Conservation (phyloP, 2,113 vertebrate species). For the Catagonus wagneri region DNA sequence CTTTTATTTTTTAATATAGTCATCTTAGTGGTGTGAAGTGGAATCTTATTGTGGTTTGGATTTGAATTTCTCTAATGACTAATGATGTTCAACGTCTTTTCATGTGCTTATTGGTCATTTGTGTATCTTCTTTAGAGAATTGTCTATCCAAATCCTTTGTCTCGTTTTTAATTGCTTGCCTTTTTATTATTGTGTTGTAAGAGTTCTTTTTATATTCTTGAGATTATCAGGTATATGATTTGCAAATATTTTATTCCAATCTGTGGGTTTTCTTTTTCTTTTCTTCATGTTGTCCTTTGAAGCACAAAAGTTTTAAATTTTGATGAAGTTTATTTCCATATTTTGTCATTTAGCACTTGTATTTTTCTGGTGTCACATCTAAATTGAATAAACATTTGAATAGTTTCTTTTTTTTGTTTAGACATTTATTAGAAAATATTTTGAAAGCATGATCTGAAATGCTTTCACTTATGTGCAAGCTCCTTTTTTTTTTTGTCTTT, state of each 20-base stretch:
- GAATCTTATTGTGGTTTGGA: conserved; percentile 30
- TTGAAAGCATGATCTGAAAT: not conserved
- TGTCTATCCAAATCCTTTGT: not conserved
- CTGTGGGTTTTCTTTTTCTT: not conserved
- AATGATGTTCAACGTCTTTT: conserved; percentile 20
- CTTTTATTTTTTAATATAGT: not conserved
- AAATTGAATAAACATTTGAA: conserved; percentile 36
- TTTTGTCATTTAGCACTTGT: not conserved
- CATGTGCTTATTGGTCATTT: not conserved
- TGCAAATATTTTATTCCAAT: conserved; percentile 36
- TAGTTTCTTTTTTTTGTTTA: conserved; percentile 34
- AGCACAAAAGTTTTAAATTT: conserved; percentile 33
- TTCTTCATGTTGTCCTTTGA: conserved; percentile 10
- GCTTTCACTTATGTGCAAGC: not conserved
- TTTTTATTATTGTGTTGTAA: conserved; percentile 44
- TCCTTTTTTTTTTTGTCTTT: too few species aligned
- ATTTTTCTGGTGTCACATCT: not conserved
- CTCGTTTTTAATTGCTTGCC: not conserved
- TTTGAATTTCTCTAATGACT: conserved; percentile 24
- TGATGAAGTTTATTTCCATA: not conserved
- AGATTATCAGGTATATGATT: not conserved
- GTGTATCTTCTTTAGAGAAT: conserved; percentile 6
- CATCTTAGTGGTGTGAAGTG: not conserved
- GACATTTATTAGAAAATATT: conserved; percentile 9
- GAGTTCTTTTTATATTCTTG: conserved; percentile 19